Percentiles rank a stretch among this genome's conserved stretches.
phyloP scores from a whole-genome alignment of 2,797 vertebrate species.

The Sebastes cheni region DNA sequence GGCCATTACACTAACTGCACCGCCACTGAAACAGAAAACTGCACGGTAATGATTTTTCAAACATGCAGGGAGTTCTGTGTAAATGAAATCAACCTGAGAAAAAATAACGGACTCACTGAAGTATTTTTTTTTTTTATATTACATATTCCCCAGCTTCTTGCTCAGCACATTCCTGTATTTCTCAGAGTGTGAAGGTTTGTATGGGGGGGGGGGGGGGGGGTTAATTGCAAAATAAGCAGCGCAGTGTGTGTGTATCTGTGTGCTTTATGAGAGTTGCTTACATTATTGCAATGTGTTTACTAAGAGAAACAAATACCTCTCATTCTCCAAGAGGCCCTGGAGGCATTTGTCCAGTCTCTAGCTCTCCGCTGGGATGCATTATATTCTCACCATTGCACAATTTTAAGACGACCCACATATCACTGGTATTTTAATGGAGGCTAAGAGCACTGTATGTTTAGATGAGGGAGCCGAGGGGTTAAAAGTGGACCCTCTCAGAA shows the following conservation, averaged over 20 bases:
- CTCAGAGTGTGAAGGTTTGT: not conserved
- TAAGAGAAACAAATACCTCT: conserved; percentile 45
- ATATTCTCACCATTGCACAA: conserved; percentile 58
- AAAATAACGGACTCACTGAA: conserved; percentile 23
- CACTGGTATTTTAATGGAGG: conserved; percentile 22
- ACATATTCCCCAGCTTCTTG: conserved; percentile 16
- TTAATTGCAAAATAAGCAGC: conserved; percentile 34
- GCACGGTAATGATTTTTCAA: conserved; percentile 49
- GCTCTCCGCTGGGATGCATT: conserved; percentile 46
- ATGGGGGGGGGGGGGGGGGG: not conserved
- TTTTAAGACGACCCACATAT: conserved; percentile 55
- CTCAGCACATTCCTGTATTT: conserved; percentile 41
- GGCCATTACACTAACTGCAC: conserved; percentile 50
- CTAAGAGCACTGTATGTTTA: conserved; percentile 52
- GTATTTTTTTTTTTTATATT: not conserved
- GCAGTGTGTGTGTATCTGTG: not conserved
- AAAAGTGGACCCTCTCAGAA: conserved; percentile 46
- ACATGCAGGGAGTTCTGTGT: conserved; percentile 28
- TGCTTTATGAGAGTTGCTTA: conserved; percentile 34
- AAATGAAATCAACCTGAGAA: conserved; percentile 41
- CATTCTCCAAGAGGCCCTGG: conserved; percentile 27
- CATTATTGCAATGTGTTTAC: conserved; percentile 59
- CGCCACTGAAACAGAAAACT: conserved; percentile 58
- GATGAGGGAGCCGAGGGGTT: conserved; percentile 43
- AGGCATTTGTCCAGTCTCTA: conserved; percentile 38